Conservation (phyloP, 2,113 vertebrate species). For the Turdus rufiventris region DNA sequence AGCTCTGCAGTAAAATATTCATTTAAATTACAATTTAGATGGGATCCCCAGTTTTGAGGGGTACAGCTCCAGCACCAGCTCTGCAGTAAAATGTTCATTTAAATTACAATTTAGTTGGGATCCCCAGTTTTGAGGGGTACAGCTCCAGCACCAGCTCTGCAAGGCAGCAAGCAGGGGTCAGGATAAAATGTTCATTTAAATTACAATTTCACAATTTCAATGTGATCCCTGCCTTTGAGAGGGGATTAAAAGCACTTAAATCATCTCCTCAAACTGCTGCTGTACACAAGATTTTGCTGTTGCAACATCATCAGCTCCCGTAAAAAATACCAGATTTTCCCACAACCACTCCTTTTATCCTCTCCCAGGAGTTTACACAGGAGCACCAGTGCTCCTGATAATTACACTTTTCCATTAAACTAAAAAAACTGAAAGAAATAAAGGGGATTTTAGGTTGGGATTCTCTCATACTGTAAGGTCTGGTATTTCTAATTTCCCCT, state of each 20-base stretch:
- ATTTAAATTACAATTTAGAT: no score
- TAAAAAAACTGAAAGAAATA: background rate
- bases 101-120: accelerated
- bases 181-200: no score
- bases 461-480: background rate
- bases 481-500: background rate
- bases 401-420: background rate
- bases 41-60: background rate
- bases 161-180: no score
- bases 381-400: background rate
- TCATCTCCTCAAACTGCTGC: background rate
- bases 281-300: background rate
- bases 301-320: background rate
- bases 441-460: accelerated
- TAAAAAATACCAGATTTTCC: background rate
- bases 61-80: background rate
- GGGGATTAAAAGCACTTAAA: background rate
- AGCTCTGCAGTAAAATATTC: no score
- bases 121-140: background rate
- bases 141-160: background rate
- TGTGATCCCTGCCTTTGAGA: no score
- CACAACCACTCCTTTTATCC: background rate
- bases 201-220: no score
- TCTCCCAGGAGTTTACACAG: background rate
- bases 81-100: background rate